phyloP scores from a whole-genome alignment of 2,797 vertebrate genomes.

The Sternotherus odoratus region DNA sequence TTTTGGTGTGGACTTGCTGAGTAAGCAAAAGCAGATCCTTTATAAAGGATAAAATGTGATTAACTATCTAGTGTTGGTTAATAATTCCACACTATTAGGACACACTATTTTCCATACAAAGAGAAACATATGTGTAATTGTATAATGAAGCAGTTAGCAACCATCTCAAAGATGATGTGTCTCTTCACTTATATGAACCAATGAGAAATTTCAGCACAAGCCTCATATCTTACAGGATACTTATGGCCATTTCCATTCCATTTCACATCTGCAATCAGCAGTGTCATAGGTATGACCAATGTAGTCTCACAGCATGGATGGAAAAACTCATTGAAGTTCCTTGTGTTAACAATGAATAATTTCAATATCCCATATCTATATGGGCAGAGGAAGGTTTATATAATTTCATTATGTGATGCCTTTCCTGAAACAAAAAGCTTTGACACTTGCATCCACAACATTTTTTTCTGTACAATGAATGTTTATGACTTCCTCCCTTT shows the following conservation, averaged over 20 bases:
- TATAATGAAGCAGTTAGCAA: background rate
- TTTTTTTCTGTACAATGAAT: accelerated
- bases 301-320: background rate
- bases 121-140: background rate
- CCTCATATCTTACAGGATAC: background rate
- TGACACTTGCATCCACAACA: background rate
- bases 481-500: background rate
- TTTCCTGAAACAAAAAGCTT: background rate
- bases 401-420: background rate
- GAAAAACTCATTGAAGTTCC: background rate
- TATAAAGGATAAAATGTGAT: background rate
- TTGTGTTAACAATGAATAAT: background rate
- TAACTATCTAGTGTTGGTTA: background rate
- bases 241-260: background rate
- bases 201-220: background rate
- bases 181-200: background rate
- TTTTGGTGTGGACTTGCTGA: background rate
- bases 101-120: background rate
- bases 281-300: background rate
- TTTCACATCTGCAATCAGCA: background rate
- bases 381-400: background rate
- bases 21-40: background rate
- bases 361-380: background rate
- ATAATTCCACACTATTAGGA: background rate
- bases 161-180: background rate